phyloP scores from a whole-genome alignment of 1,140 invertebrate genomes.

The Teleopsis dalmanni region DNA sequence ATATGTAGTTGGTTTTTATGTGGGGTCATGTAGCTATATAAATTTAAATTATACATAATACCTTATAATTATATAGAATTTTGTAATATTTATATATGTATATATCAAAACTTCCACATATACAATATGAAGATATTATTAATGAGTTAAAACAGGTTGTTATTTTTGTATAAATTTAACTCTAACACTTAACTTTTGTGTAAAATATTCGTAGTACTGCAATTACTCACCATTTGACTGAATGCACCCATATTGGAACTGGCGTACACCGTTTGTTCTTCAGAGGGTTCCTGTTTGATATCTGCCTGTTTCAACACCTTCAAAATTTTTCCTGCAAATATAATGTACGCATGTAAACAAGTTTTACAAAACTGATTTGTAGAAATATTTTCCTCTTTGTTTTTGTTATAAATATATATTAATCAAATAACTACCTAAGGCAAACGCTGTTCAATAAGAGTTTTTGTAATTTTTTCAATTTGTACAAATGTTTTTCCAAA shows the following conservation, averaged over 20 bases:
- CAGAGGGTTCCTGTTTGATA: conserved; percentile 26
- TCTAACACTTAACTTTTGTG: too few species aligned
- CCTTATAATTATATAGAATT: neutral
- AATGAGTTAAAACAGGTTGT: neutral
- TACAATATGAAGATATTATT: neutral
- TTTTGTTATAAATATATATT: neutral
- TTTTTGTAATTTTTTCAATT: neutral
- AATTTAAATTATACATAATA: neutral
- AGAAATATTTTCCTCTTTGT: neutral
- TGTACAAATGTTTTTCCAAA: neutral
- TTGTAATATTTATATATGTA: neutral
- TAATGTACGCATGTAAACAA: neutral
- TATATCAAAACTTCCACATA: too few species aligned
- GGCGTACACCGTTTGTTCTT: conserved; percentile 18
- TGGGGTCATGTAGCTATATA: neutral
- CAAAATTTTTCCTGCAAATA: conserved; percentile 32
- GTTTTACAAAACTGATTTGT: neutral
- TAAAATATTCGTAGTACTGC: neutral
- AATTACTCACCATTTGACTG: conserved; percentile 31
- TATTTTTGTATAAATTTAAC: neutral
- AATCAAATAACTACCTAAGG: neutral
- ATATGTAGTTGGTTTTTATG: neutral
- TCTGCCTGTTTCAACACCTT: conserved; percentile 34
- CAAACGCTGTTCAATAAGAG: neutral
- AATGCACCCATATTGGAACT: conserved; percentile 33